Evolutionary conservation across 2,113 vertebrate species (phyloP).

Genomic region (Dicaeum eximium): DNA sequence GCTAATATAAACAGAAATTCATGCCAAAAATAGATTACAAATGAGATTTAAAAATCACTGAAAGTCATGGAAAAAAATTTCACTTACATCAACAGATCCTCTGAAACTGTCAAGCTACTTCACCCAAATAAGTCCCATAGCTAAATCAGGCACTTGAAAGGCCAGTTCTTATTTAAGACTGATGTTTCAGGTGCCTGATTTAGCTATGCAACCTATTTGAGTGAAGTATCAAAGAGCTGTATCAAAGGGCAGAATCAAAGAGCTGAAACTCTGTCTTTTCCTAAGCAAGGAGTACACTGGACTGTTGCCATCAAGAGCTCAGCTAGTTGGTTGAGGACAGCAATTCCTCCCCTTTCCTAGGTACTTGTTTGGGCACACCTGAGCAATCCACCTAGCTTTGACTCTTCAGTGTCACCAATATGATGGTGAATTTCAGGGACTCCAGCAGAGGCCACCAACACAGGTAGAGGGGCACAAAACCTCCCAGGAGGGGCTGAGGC

Average conservation of each 20-base stretch:
- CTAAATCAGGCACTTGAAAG: background rate
- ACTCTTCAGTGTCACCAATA: background rate
- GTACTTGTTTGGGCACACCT: background rate
- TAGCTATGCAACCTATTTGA: no score
- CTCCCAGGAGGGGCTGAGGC: rapidly evolving
- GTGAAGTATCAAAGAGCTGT: background rate
- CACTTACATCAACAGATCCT: background rate
- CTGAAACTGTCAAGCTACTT: background rate
- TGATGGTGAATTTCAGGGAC: background rate
- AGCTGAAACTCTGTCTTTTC: background rate
- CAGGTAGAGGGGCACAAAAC: background rate
- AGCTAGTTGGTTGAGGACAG: background rate
- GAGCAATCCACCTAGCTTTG: background rate
- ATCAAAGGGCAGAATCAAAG: background rate
- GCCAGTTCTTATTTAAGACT: background rate
- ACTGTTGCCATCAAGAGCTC: background rate
- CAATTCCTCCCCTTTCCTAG: background rate
- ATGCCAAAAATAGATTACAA: background rate
- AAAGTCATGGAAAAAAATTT: background rate
- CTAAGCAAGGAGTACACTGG: background rate
- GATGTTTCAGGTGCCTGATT: background rate
- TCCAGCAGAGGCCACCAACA: background rate
- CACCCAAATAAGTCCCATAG: background rate
- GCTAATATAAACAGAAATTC: background rate
- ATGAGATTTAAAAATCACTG: background rate